Evolutionary conservation across 2,113 vertebrate species (phyloP), one percentile per base, ranked within the genome.

Genomic region (Platichthys flesus): DNA sequence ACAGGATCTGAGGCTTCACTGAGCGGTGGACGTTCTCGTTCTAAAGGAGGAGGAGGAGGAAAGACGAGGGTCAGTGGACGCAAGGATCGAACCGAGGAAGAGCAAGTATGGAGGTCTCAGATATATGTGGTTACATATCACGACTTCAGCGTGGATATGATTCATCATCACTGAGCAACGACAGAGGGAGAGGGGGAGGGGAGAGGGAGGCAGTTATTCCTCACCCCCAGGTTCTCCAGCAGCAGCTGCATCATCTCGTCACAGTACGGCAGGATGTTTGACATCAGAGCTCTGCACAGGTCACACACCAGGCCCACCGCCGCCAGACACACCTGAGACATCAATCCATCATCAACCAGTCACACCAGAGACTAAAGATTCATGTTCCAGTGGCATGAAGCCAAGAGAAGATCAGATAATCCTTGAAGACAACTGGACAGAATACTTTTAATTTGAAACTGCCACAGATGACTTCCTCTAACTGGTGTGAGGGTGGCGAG

Each of bases 161-260:
- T 47, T n/a, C 57, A 55, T 84, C 68, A 58, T 57, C 75, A 79
- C 40, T 47, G 70, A 77, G 47, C 57, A 9, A 15, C 9, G 20
- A 3, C 26, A 57, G 26, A n/a, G 26, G 26, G 26, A 26, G 2
- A 26, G 23, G 8, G 20, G 20, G 45, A 23, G 9, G 45, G 12
- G 13, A 23, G 23, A 9, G 18, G 26, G 23, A 23, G 23, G 2
- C 47, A n/a, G 51, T 9, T n/a, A 5, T 5, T 42, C 88, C 96
- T 97, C 91, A 99, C 98, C 93, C 98, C 97, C 56, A 99, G 93
- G 89, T 99, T 99, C 91, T 99, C 97, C 91, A 99, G 88, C 12
- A 99, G 95, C 78, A 99, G 96, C 90, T 98, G 97, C 98, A 99
- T 99, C 86, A 98, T 97, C 91, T 99, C 97, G 0, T 99, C 98